Evolutionary conservation across 2,888 invertebrate genomes (phyloP).

Genomic region (Trichacis sp.): DNA sequence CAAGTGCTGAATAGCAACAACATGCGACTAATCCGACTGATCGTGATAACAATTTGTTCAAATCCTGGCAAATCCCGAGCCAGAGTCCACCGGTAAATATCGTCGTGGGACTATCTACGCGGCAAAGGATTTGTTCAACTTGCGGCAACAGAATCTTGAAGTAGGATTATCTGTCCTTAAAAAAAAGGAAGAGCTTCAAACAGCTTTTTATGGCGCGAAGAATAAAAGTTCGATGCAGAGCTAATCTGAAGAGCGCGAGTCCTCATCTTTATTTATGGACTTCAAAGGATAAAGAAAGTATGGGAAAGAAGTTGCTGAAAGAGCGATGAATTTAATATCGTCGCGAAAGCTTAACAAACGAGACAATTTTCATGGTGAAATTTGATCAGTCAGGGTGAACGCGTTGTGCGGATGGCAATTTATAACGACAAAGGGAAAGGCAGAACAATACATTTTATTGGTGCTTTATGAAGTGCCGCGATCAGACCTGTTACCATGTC

Average conservation of each 20-base stretch:
- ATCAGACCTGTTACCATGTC: constrained; percentile 11
- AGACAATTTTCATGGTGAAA: too few relatives aligned
- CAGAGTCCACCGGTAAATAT: constrained; percentile 32
- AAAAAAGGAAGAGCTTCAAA: not conserved
- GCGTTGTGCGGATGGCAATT: not conserved
- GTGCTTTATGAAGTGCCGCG: not conserved
- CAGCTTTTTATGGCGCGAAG: not conserved
- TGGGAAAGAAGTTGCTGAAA: not conserved
- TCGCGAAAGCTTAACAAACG: too few relatives aligned
- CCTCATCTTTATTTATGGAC: not conserved
- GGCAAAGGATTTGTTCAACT: constrained; percentile 29
- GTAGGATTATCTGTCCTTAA: constrained; percentile 19
- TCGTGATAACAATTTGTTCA: constrained; percentile 38
- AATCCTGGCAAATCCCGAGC: constrained; percentile 41
- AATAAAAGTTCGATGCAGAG: not conserved
- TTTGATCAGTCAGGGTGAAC: not conserved
- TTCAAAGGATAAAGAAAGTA: constrained; percentile 1
- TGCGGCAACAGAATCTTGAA: constrained; percentile 9
- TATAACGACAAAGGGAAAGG: not conserved
- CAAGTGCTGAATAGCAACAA: constrained; percentile 36
- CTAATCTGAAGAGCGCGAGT: not conserved
- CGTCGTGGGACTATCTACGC: constrained; percentile 25
- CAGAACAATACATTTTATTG: not conserved
- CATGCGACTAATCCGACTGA: constrained; percentile 27
- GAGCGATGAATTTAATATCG: not conserved